phyloP scores from a whole-genome alignment of 2,888 invertebrate genomes.

The Parnassius orleans region DNA sequence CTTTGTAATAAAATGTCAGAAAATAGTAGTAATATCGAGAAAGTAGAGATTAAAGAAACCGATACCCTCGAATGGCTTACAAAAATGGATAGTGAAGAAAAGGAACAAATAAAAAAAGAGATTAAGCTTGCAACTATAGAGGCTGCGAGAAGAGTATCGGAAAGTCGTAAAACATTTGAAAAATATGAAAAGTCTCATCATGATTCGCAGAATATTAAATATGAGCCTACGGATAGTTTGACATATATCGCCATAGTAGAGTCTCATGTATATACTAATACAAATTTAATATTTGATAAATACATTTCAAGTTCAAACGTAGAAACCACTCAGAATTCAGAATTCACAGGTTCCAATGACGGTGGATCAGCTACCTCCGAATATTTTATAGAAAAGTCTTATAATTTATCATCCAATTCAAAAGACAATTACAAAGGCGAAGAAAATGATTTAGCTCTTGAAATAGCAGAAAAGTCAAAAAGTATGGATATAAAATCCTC shows the following conservation, averaged over 20 bases:
- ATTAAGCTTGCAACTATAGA: constrained; percentile 37
- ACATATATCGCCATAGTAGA: constrained; percentile 70
- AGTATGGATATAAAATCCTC: neutral
- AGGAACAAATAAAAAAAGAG: constrained; percentile 29
- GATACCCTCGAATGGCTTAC: constrained; percentile 58
- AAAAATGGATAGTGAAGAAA: constrained; percentile 41
- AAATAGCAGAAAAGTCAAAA: neutral
- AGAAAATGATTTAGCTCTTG: neutral
- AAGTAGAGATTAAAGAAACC: constrained; percentile 49
- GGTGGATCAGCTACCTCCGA: neutral
- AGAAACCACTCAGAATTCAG: neutral
- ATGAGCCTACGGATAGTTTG: constrained; percentile 14
- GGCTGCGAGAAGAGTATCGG: constrained; percentile 16
- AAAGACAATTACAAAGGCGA: neutral
- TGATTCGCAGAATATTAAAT: neutral
- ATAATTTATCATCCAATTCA: neutral
- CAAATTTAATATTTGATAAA: constrained; percentile 61
- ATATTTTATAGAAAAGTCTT: neutral
- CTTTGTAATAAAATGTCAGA: constrained; percentile 47
- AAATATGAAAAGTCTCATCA: neutral
- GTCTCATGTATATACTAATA: constrained; percentile 68
- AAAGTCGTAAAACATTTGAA: neutral
- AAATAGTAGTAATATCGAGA: constrained; percentile 51
- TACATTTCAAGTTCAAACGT: constrained; percentile 34
- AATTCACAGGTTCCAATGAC: constrained; percentile 4